phyloP scores from a whole-genome alignment of 1,140 invertebrate genomes.

The Camponotus floridanus region DNA sequence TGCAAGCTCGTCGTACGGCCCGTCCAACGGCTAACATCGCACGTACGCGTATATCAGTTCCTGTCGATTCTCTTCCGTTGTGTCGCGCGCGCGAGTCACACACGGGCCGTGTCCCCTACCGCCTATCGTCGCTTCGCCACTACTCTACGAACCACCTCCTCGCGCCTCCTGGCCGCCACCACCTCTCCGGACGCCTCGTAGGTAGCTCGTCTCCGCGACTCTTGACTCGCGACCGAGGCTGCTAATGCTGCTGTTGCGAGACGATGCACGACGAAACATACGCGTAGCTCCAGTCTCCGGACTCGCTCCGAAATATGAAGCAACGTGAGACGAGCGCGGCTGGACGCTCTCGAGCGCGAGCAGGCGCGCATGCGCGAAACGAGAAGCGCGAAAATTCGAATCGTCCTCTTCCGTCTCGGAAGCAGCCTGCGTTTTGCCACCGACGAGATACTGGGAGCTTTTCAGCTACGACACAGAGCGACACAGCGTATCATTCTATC shows the following conservation, averaged over 20 bases:
- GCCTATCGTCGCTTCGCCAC: background rate
- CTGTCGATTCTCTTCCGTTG: slow-evolving; percentile 6
- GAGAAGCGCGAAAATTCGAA: background rate
- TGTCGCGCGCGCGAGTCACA: slow-evolving; percentile 5
- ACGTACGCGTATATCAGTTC: slow-evolving; percentile 13
- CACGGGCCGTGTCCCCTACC: background rate
- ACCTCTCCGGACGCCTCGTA: background rate
- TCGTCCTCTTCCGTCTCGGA: background rate
- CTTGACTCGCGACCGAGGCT: no score
- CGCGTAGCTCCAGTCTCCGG: no score
- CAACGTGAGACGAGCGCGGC: background rate
- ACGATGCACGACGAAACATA: background rate
- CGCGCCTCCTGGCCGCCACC: background rate
- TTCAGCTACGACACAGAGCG: no score
- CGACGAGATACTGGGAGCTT: no score
- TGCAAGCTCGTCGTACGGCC: background rate
- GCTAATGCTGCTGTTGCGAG: background rate
- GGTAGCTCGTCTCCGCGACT: background rate
- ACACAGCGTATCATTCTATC: no score
- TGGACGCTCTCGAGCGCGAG: slow-evolving; percentile 35
- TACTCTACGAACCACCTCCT: background rate
- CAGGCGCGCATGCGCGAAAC: background rate
- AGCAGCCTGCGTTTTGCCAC: background rate
- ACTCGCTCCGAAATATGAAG: background rate
- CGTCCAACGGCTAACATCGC: slow-evolving; percentile 54